Percentiles rank a stretch among this genome's conserved stretches.
These are phyloP conservation scores for Caenorhabditis briggsae DNA, from an alignment of 1,140 invertebrate species.

Conservation along the genomic window DNA sequence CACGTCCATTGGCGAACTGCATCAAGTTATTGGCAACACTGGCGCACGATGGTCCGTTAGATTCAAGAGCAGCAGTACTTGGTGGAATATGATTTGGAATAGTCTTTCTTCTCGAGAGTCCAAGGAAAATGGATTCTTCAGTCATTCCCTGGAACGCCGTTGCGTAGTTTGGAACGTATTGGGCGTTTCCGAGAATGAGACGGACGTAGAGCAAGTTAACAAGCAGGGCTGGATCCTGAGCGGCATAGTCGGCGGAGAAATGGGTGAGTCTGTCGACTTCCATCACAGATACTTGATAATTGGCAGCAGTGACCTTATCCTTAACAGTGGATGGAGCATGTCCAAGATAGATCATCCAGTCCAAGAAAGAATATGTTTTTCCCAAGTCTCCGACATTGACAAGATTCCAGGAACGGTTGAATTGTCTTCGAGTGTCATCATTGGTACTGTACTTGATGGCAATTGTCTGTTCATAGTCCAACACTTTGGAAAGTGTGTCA, in stretches of 20 bases:
- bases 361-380: slow-evolving; percentile 51
- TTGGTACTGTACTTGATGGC: slow-evolving; percentile 63
- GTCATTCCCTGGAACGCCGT: slow-evolving; percentile 5
- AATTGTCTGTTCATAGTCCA: slow-evolving; percentile 62
- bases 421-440: slow-evolving; percentile 60
- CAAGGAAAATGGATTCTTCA: slow-evolving; percentile 22
- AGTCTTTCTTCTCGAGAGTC: slow-evolving; percentile 42
- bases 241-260: slow-evolving; percentile 3
- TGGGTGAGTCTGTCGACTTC: slow-evolving; percentile 49
- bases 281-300: slow-evolving; percentile 52
- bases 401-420: slow-evolving; percentile 59
- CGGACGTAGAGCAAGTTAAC: slow-evolving; percentile 66
- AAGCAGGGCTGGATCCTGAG: slow-evolving; percentile 13
- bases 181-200: slow-evolving; percentile 57
- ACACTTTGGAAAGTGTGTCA: slow-evolving; percentile 9
- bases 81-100: slow-evolving; percentile 36
- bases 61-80: slow-evolving; percentile 30
- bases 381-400: slow-evolving; percentile 21
- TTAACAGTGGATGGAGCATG: slow-evolving; percentile 13
- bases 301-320: neutral
- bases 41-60: slow-evolving; percentile 38
- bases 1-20: slow-evolving; percentile 63
- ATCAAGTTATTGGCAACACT: slow-evolving; percentile 59
- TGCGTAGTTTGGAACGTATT: slow-evolving; percentile 46
- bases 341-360: slow-evolving; percentile 58